Evolutionary conservation across 2,888 invertebrate species (phyloP), one percentile per base, ranked within the genome.

Genomic region (Pogonocherus hispidulus): DNA sequence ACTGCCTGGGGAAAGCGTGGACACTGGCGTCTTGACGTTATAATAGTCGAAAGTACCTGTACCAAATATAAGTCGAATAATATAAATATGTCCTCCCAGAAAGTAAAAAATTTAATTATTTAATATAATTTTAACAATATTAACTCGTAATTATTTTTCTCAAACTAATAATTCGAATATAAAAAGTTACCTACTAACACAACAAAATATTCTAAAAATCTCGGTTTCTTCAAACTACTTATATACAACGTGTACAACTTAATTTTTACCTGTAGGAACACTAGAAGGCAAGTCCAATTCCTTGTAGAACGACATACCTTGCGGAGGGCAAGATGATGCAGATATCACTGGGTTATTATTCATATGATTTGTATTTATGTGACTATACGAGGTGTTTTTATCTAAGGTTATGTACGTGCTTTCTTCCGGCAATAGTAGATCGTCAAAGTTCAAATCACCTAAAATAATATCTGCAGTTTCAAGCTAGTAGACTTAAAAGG

Each of bases 371-470:
- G 75, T 78, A 56, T 78, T 81, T 66, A 74, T 74, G 49, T 77
- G 77, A 57, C 77, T 69, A 46, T 71, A 72, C 11, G 79, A 73
- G 16, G 75, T 74, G 27, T 74, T 72, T 54, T 71, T 71, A 52
- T 73, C 78, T 62, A 78, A 67, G 47, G 67, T 76, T 47, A 76
- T 77, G 57, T 88, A 90, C 20, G 87, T 88, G 82, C 86, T 88
- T 79, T 93, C 93, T 78, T 92, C 92, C 0, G 94, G 93, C 75
- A 94, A 84, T 16, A 93, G 85, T 52, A 96, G 86, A 84, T 95
- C 95, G 83, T 95, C 95, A 84, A 96, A 94, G 85, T 93, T 95
- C 73, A 96, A 89, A 85, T 95, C 95, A 80, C 93, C 94, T 66
- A 93, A 83, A 52, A 94, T 88, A 23, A 63, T 19, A 18, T 9